Percentiles rank a stretch among this genome's conserved stretches.
Evolutionary conservation across 1,140 invertebrate genomes (phyloP).

Genomic region (Aphelenchoides besseyi): DNA sequence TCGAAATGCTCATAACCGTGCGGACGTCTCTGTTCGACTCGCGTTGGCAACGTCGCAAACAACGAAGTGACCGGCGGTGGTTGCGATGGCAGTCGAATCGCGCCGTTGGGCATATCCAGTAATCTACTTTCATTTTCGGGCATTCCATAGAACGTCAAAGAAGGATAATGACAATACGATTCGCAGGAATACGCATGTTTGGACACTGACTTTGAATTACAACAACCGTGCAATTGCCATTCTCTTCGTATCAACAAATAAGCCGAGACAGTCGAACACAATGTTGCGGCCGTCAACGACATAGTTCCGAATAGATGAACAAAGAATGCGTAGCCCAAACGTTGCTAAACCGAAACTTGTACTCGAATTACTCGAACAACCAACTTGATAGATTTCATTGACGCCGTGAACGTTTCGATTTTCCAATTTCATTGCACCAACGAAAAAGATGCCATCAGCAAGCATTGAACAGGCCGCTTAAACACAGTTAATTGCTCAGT

Average conservation of each 20-base stretch:
- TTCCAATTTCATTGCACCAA: conserved; percentile 40
- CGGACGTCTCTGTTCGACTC: conserved; percentile 22
- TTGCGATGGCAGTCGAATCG: not conserved
- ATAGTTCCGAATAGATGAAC: conserved; percentile 47
- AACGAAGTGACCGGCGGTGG: conserved; percentile 19
- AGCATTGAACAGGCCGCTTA: conserved; percentile 49
- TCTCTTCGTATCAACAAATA: conserved; percentile 42
- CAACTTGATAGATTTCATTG: conserved; percentile 44
- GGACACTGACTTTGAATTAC: conserved; percentile 15
- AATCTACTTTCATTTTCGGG: conserved; percentile 9
- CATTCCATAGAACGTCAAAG: conserved; percentile 21
- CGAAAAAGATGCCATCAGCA: conserved; percentile 50
- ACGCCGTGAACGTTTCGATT: conserved; percentile 38
- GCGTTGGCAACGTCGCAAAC: conserved; percentile 23
- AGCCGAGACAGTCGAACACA: conserved; percentile 39
- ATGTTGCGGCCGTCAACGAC: conserved; percentile 27
- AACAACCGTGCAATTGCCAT: conserved; percentile 28
- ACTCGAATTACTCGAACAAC: not conserved
- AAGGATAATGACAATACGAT: conserved; percentile 22
- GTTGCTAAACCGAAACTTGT: conserved; percentile 38
- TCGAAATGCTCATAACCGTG: conserved; percentile 7
- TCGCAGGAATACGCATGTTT: not conserved
- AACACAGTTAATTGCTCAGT: conserved; percentile 15
- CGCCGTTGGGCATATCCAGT: conserved; percentile 1
- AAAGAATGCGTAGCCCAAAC: conserved; percentile 53